Evolutionary conservation across 2,113 vertebrate genomes (phyloP), one percentile per base, ranked within the genome.

Genomic region (Mionectes macconnelli): DNA sequence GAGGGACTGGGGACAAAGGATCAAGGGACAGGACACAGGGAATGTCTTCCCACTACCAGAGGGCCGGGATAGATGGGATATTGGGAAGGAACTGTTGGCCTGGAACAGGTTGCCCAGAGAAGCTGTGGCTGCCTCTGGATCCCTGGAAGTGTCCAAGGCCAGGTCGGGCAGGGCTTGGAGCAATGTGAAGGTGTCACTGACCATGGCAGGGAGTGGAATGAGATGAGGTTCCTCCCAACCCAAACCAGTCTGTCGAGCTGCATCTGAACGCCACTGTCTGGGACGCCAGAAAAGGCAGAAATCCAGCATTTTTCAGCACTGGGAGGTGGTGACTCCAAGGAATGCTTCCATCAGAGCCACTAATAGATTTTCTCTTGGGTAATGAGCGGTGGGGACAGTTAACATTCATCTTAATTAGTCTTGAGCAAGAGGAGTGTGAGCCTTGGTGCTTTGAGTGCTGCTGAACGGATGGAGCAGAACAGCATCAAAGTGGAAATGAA

Each of bases 321-420:
- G 76, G 70, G 87, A 63, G 66, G 83, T 31, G 50, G 37, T 3
- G 31, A 56, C 66, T 40, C 81, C 63, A n/a, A 47, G 23, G 53
- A 78, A 6, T 1, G 1, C 37, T 63, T 91, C 83, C 42, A 60
- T 91, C 92, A 42, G 90, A 78, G 91, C 60, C 0, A 4, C 81
- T 96, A 95, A 95, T 92, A 82, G 78, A 64, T 91, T 91, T 92
- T 87, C 87, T 91, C 91, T 50, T 44, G 90, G 93, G 93, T 96
- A 97, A 96, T 88, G 93, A 95, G 74, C 8, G 0, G 68, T 86
- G 88, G 72, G 88, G 95, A 96, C 93, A 92, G 91, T 94, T 93
- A 96, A 80, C 94, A 96, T 97, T 90, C 90, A 95, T 97, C 96
- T 97, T 96, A 96, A 97, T 97, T 97, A 96, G 87, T 42, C 47